Base-by-base conservation (phyloP, 1,140 invertebrate genomes). In the Drosophila leontia region DNA sequence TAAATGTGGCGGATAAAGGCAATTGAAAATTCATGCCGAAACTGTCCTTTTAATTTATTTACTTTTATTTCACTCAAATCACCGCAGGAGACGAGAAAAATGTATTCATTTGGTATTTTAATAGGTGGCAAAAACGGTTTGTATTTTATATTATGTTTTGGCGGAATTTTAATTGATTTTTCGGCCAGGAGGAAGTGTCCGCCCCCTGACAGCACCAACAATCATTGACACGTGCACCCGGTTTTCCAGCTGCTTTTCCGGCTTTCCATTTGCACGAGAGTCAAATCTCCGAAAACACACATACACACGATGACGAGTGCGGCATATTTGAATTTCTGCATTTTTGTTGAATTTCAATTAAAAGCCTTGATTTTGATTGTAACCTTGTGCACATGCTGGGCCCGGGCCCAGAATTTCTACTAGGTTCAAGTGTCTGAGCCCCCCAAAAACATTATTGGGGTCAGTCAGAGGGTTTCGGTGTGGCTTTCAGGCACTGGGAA, bases 341-440 rank as follows among this genome's bases (percentile, higher is more conserved):
- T 82, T 90, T 78, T 82, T 90, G 78, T 82, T 88, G 81, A 84
- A 85, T 90, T 90, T 90, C 81, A 90, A 90, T 90, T 90, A 90
- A 90, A 90, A 90, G 70, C 81, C 81, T 90, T 90, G 85, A 90
- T 88, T 88, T 88, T 88, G 72, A 87, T 83, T 87, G 84, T 72
- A 80, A 64, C 69, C 77, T 82, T 82, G 68, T 88, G 63, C 64
- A 84, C 81, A 81, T 70, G 78, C 74, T 90, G 80, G 72, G 80
- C 15, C 34, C 37, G 37, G 39, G 9, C 50, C 53, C 47, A 32
- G 34, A 42, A 15, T 26, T 65, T 65, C 44, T 39, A 68, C 19
- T 35, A 26, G 45, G 26, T 44, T 50, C 47, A 64, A 71, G 39
- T 58, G 69, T 47, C 35, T 11, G 12, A 35, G 29, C 19, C 35